Conservation (phyloP, 2,797 vertebrate genomes). For the Bradypodion pumilum region DNA sequence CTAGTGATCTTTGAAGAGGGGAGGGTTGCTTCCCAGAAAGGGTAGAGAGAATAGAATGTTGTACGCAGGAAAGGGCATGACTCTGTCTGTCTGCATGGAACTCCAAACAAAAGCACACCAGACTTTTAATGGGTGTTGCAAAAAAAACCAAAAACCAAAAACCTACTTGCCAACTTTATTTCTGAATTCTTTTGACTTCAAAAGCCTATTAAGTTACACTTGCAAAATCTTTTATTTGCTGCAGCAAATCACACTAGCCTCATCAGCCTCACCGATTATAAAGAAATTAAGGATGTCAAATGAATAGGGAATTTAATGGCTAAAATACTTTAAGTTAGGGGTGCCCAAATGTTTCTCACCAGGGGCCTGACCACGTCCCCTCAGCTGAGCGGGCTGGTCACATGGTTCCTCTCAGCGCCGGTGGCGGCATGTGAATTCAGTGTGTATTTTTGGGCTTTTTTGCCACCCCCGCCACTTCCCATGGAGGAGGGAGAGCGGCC, state of each 20-base stretch:
- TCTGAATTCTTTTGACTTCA: not conserved
- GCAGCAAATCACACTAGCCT: not conserved
- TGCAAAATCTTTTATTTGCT: not conserved
- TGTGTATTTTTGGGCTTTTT: too few relatives aligned
- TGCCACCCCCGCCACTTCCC: too few relatives aligned
- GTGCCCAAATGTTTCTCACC: too few relatives aligned
- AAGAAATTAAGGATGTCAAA: not conserved
- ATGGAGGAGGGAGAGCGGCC: too few relatives aligned
- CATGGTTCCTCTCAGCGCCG: too few relatives aligned
- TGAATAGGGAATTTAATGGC: not conserved
- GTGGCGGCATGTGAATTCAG: too few relatives aligned
- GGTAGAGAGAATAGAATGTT: not conserved
- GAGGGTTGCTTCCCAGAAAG: too few relatives aligned
- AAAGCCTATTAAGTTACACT: not conserved
- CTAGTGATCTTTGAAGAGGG: not conserved
- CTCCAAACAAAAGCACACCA: not conserved
- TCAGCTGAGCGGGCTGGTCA: too few relatives aligned
- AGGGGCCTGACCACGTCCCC: too few relatives aligned
- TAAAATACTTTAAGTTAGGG: not conserved
- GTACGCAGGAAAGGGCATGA: not conserved
- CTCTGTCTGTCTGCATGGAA: not conserved
- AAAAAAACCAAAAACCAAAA: too few relatives aligned
- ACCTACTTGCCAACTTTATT: not conserved
- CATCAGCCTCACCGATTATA: not conserved
- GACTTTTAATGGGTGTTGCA: not conserved